Evolutionary conservation across 2,888 invertebrate species (phyloP).

Genomic region (Netelia melanura): DNA sequence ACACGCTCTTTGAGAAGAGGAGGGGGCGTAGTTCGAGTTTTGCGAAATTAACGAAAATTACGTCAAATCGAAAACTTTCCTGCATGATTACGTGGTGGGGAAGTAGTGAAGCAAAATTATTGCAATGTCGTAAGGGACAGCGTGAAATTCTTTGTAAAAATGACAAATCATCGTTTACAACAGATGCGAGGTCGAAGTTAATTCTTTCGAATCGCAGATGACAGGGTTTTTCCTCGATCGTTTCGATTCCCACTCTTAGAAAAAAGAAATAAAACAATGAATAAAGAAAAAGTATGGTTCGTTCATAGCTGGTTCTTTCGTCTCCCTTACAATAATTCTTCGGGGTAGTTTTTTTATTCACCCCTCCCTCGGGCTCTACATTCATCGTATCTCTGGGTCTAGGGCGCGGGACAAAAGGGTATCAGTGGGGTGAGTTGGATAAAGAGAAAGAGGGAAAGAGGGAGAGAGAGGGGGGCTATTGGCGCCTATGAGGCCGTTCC

Average conservation of each 20-base stretch:
- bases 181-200: not conserved
- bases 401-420: conserved; percentile 44
- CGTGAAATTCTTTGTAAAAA: not conserved
- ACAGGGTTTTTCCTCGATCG: not conserved
- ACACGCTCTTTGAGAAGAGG: not conserved
- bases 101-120: not conserved
- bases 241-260: not conserved
- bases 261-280: too few relatives aligned
- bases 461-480: conserved; percentile 4
- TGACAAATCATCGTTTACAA: not conserved
- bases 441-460: not conserved
- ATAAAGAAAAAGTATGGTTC: too few relatives aligned
- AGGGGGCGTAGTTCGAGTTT: not conserved
- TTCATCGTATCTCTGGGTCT: conserved; percentile 30
- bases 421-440: not conserved
- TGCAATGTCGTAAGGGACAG: not conserved
- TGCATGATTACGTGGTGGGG: not conserved
- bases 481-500: conserved; percentile 21
- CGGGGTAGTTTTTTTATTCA: not conserved
- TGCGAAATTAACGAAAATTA: not conserved
- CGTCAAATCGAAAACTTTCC: not conserved
- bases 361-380: not conserved
- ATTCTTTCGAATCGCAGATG: not conserved
- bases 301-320: not conserved
- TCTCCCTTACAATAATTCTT: not conserved